Base-by-base conservation (phyloP, 2,888 invertebrate species). In the Rotaria macrura region DNA sequence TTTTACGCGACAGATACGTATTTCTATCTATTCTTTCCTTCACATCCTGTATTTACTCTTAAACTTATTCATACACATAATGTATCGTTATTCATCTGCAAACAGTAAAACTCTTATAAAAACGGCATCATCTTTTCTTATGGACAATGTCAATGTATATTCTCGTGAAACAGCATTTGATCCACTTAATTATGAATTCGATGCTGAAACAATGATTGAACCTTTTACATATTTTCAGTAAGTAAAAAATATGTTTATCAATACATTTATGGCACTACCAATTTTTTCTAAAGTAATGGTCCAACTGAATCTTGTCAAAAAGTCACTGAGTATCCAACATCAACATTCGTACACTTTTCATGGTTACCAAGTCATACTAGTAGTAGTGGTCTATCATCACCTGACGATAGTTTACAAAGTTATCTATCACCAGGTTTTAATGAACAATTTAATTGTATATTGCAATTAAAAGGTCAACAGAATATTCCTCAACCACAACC, bases 221-320 rank as follows among this genome's bases (percentile, higher is more conserved):
- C 65, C 65, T 34, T 65, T 65, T 65, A 65, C 65, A 34, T 65
- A 65, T 65, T 65, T 65, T 65, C 65, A 65, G 65, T 65, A 65
- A 17, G 34, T 65, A 34, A 17, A 65, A 3, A 14, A 65, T 14
- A 47, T 47, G 2, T 47, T 47, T 9, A 3, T 52, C 20, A 20
- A 29, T 57, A 29, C 6, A 29, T n/a, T n/a, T n/a, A n/a, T n/a
- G n/a, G n/a, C 14, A 7, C 23, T 23, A 14, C 12, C 12, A 34
- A 2, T 65, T 14, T 17, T 12, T 9, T 14, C 34, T 65, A 65
- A 29, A 65, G 65, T 65, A 65, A 65, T 34, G 65, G 65, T 34
- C 65, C 65, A 34, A 65, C 65, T 29, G 65, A 65, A 65, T 34
- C 34, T 65, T 34, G 65, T 65, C 65, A 34, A 65, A 65, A 65